phyloP scores from a whole-genome alignment of 2,113 vertebrate genomes.

The Chaenogobius annularis region DNA sequence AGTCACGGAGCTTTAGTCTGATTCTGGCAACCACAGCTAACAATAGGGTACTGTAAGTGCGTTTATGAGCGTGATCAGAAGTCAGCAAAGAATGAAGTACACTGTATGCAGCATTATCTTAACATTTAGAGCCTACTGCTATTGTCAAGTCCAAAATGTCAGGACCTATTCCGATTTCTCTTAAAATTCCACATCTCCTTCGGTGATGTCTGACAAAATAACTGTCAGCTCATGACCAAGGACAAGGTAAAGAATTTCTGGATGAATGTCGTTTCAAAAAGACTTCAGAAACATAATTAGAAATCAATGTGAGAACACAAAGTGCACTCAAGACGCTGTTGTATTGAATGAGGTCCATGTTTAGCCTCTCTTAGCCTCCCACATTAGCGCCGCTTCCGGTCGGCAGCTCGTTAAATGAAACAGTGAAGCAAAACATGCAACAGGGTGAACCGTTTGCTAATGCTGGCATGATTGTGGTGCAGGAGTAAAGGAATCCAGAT shows the following conservation, averaged over 20 bases:
- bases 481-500: slow-evolving; percentile 13
- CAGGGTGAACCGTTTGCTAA: not conserved
- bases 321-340: not conserved
- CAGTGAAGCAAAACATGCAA: not conserved
- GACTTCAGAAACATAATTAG: not conserved
- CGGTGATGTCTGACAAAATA: not conserved
- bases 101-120: too few relatives aligned
- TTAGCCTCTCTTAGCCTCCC: not conserved
- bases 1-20: too few relatives aligned
- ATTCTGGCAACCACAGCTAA: too few relatives aligned
- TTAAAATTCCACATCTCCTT: too few relatives aligned
- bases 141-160: too few relatives aligned
- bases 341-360: not conserved
- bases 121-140: too few relatives aligned
- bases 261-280: not conserved
- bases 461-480: not conserved
- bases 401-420: not conserved
- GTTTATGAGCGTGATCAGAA: too few relatives aligned
- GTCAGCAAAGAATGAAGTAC: too few relatives aligned
- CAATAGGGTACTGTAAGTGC: too few relatives aligned
- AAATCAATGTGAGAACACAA: not conserved
- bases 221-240: not conserved
- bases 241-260: not conserved
- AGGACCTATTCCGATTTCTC: too few relatives aligned
- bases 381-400: slow-evolving; percentile 2